Base-by-base conservation (phyloP, 64 coral and sea anemone genomes). In the Actinia equina region DNA sequence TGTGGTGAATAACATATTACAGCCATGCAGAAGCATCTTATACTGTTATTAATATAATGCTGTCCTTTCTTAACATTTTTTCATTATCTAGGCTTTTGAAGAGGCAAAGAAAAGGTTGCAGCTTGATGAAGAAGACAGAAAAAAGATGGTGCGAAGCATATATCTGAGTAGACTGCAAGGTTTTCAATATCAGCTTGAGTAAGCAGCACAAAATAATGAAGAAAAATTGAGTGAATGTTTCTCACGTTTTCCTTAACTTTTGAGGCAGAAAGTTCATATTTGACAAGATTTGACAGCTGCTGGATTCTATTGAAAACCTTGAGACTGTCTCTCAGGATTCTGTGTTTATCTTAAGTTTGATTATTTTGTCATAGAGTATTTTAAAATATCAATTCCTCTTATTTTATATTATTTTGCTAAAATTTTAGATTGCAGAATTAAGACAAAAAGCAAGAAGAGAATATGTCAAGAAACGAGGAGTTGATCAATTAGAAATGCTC, bases 81-180 rank as follows among this genome's bases (percentile, higher is more conserved):
- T 65, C 30, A 14, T 89, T 56, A 71, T 51, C 0, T 42, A 99
- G 96, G 96, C 96, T 67, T 99, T 88, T 95, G 90, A 99, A 86
- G 96, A 99, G 88, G 96, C 96, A 88, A 92, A 90, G 83, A 99
- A 95, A 93, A 92, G 96, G 88, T 87, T 99, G 2, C 91, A 99
- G 59, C 76, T 99, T 90, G 96, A 99, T 88, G 93, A 99, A 16
- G 93, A 99, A 70, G 96, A 99, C 56, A 94, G 96, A 41, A 99
- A 99, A 69, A 99, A 95, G 92, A 99, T 99, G 93, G 96, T 95
- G 62, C 86, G 91, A 57, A 52, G 30, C n/a, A 19, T 17, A 43
- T 20, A 71, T 12, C 52, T 8, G 52, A 8, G 12, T 54, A 6
- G 30, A 37, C 30, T 37, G 30, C 30, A 37, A 1, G 30, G 30